Evolutionary conservation across 2,797 vertebrate genomes (phyloP), one percentile per base, ranked within the genome.

Genomic region (Hippocampus kuda): DNA sequence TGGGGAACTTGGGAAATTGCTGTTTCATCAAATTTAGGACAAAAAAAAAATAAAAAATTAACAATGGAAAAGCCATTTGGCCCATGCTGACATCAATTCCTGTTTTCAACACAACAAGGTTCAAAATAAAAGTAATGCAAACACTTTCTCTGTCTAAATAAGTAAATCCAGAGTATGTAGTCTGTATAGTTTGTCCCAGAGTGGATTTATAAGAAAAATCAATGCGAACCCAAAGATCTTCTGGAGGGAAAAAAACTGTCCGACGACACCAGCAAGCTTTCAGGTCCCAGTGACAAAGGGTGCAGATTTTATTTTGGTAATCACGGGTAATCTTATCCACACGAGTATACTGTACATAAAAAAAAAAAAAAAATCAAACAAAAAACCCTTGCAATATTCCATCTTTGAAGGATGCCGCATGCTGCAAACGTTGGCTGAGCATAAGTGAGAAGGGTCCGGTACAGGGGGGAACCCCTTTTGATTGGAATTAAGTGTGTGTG

Each of bases 371-470:
- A 44, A 15, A 30, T 30, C 51, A 41, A 15, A 56, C 9, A 22
- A 70, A 81, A 80, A 77, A 69, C 83, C 79, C 81, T 67, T 57
- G 62, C 71, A 74, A 79, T 84, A 85, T 62, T 84, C 87, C 86
- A 67, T 69, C 38, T 66, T 69, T 66, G 71, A 60, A 72, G 67
- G 63, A 68, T 5, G 62, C 68, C 66, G 77, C 74, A 79, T 71
- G 74, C 68, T 70, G 68, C 67, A 49, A 54, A 65, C 72, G 79
- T 72, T 67, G 78, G 75, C 80, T 79, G 79, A 65, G 73, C 80
- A 73, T 76, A 77, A 80, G 51, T 77, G 77, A 79, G 76, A 81
- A 13, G 83, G 77, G 86, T 88, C 87, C 85, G 71, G 86, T 84
- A 88, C 78, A 82, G 75, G 74, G 60, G 85, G 79, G 79, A 30